Conservation (phyloP, 2,888 invertebrate genomes). For the Megaustenia siamemsis region DNA sequence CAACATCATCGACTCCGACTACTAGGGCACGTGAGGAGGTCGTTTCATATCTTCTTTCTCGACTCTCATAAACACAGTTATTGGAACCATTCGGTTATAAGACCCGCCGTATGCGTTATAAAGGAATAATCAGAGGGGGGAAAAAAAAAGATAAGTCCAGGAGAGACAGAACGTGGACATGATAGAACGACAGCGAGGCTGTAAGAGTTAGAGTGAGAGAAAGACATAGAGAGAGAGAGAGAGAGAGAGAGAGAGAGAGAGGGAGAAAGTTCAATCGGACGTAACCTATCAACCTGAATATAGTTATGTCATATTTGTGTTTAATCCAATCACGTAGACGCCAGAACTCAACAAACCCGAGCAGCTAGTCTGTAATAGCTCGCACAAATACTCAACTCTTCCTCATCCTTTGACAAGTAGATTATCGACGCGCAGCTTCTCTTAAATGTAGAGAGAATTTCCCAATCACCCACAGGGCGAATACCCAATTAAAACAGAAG, state of each 20-base stretch:
- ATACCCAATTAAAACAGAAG: background rate
- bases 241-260: background rate
- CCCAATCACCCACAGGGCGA: constrained; percentile 26
- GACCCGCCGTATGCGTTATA: too few relatives aligned
- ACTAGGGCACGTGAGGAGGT: too few relatives aligned
- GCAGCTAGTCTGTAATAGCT: background rate
- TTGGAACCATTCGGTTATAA: too few relatives aligned
- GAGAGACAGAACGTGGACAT: background rate
- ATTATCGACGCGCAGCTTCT: background rate
- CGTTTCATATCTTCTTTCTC: too few relatives aligned
- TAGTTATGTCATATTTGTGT: background rate
- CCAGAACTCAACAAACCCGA: background rate
- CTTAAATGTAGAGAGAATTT: background rate
- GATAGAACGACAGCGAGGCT: background rate
- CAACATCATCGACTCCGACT: too few relatives aligned
- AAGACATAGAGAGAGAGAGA: background rate
- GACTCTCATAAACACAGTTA: too few relatives aligned
- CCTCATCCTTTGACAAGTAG: constrained; percentile 30
- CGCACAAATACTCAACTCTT: constrained; percentile 2
- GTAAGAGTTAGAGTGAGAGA: background rate
- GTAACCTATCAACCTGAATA: background rate
- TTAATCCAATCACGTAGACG: constrained; percentile 3
- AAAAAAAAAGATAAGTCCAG: too few relatives aligned
- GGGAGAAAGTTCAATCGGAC: background rate
- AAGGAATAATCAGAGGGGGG: too few relatives aligned